A percentile compares a stretch with the other conserved stretches of the same genome.
Conservation (phyloP, 2,888 invertebrate genomes). For the Meta bourneti region DNA sequence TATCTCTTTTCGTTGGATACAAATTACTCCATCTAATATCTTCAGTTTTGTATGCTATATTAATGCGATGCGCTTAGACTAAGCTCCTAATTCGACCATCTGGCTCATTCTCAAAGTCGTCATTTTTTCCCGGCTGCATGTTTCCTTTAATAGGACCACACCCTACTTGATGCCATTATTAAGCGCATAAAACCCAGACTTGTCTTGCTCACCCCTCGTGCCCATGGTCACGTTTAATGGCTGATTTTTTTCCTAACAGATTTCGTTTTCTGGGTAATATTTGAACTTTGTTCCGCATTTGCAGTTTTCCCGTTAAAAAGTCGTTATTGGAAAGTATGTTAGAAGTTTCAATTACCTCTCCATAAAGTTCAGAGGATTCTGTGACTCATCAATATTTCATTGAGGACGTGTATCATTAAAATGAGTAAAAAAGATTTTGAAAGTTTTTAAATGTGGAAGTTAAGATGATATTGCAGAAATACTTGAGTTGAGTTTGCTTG, state of each 20-base stretch:
- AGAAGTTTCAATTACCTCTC: background rate
- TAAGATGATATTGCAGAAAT: too few species aligned
- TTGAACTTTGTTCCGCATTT: background rate
- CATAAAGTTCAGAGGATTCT: background rate
- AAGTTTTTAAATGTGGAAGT: too few species aligned
- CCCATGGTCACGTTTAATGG: conserved; percentile 54
- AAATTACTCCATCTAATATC: conserved; percentile 66
- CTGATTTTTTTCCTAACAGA: conserved; percentile 30
- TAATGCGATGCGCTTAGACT: conserved; percentile 34
- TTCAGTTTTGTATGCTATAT: conserved; percentile 66
- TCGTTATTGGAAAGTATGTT: background rate
- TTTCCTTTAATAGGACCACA: conserved; percentile 69
- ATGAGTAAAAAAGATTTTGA: too few species aligned
- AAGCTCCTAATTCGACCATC: conserved; percentile 50
- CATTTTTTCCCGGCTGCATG: conserved; percentile 26
- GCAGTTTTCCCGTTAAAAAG: background rate
- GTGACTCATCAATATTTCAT: background rate
- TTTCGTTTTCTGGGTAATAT: conserved; percentile 22
- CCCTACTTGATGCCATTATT: conserved; percentile 71
- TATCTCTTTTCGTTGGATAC: conserved; percentile 42
- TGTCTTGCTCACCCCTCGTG: conserved; percentile 32
- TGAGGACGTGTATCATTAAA: background rate
- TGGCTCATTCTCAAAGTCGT: conserved; percentile 55
- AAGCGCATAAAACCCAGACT: conserved; percentile 63
- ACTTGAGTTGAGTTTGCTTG: too few species aligned